Percentiles rank a stretch among this genome's conserved stretches.
Conservation (phyloP, 2,888 invertebrate species). For the Zonitis immaculata region DNA sequence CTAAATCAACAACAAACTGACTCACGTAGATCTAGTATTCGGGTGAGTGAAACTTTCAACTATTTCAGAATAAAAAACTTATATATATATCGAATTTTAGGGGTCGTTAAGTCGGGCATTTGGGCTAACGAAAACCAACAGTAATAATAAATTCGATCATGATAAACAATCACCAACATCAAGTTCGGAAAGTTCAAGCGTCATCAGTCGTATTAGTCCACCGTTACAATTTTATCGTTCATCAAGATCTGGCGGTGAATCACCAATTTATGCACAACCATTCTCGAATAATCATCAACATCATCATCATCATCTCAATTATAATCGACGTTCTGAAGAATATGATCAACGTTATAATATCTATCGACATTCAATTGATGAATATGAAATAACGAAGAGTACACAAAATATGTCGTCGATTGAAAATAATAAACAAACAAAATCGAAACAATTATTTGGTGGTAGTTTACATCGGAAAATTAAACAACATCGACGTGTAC, state of each 20-base stretch:
- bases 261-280: conserved; percentile 42
- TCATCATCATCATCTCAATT: conserved; percentile 20
- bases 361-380: conserved; percentile 28
- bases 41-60: conserved; percentile 27
- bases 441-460: no score
- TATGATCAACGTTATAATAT: conserved; percentile 47
- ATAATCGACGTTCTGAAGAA: conserved; percentile 39
- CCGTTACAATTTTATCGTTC: conserved; percentile 51
- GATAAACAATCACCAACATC: conserved; percentile 65
- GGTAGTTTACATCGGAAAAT: conserved; percentile 51
- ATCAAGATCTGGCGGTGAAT: conserved; percentile 43
- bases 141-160: conserved; percentile 25
- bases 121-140: conserved; percentile 55
- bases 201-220: conserved; percentile 52
- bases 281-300: conserved; percentile 29
- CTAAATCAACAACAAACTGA: conserved; percentile 47
- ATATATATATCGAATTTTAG: conserved; percentile 46
- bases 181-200: conserved; percentile 60
- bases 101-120: conserved; percentile 70
- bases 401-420: conserved; percentile 26
- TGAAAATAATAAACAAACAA: no score
- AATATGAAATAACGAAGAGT: conserved; percentile 33
- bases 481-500: conserved; percentile 60
- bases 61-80: background rate
- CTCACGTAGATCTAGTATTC: conserved; percentile 54